Evolutionary conservation across 2,113 vertebrate genomes (phyloP).

Genomic region (Glaucomys volans): DNA sequence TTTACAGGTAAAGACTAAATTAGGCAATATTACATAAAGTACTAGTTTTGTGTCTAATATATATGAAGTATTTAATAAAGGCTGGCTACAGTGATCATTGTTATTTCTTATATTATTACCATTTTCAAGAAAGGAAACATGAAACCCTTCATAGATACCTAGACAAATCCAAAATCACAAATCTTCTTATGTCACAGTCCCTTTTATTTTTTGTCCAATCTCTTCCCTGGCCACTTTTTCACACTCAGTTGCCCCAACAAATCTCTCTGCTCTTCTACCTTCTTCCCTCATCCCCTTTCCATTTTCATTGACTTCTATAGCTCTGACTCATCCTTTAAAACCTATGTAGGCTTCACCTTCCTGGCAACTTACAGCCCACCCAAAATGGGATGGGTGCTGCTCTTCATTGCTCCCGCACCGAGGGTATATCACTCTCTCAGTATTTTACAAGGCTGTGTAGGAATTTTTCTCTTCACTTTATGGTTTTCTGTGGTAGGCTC

Average conservation of each 20-base stretch:
- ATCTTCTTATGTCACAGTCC: not conserved
- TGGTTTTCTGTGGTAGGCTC: not conserved
- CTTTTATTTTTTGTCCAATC: not conserved
- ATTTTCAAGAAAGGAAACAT: not conserved
- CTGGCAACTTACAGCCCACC: not conserved
- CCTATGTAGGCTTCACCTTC: not conserved
- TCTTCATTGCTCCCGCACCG: not conserved
- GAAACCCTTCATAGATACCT: not conserved
- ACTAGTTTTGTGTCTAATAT: not conserved
- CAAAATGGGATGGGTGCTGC: not conserved
- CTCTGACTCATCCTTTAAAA: not conserved
- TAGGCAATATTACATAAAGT: not conserved
- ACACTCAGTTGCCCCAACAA: not conserved
- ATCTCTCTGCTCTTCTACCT: not conserved
- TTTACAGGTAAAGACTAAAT: not conserved
- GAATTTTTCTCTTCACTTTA: conserved; percentile 4
- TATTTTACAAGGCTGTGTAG: not conserved
- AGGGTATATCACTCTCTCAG: not conserved
- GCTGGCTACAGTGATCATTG: not conserved
- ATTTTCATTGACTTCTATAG: not conserved
- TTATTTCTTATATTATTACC: conserved; percentile 7
- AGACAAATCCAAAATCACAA: not conserved
- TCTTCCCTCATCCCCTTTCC: not conserved
- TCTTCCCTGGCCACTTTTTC: not conserved
- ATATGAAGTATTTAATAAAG: not conserved